Evolutionary conservation across 2,113 vertebrate genomes (phyloP), one percentile per base, ranked within the genome.

Genomic region (Pungitius pungitius): DNA sequence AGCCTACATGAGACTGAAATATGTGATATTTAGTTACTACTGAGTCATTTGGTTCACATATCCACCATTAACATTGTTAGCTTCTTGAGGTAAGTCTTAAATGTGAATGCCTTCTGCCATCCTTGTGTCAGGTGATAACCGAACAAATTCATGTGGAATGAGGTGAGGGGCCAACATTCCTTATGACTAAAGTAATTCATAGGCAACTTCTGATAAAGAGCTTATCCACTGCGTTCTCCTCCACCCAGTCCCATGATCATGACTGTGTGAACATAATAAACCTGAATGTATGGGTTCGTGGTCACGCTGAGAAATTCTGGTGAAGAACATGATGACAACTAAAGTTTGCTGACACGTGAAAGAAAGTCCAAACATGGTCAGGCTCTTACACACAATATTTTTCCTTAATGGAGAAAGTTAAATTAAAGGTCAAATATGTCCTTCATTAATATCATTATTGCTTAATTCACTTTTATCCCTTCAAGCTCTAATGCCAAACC

Each of bases 101-200:
- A 77, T 30, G 15, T 43, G 73, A 57, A 59, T 37, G 37, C n/a
- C 64, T 20, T 37, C 20, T 51, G 42, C 24, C 65, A 57, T 71
- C 10, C 51, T 58, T 82, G 67, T 45, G 54, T 83, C 40, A 85
- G 70, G 66, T 83, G 83, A 86, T 86, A 78, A 57, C 58, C 45
- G 13, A 37, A 30, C 39, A 88, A 76, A 74, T 65, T 73, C 75
- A 78, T 0, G 10, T 84, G 81, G 77, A 90, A 77, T 69, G 39
- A 27, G 83, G 84, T 89, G 82, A 85, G 81, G 86, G 86, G 81
- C 60, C 77, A 88, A 88, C 87, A 90, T 89, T 90, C 86, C 84
- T 87, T 76, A 81, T 76, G 71, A 87, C 65, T 89, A 33, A 85
- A 83, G 71, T 77, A 69, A 84, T 88, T 47, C 78, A 86, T 82